These are phyloP conservation scores for Characodon lateralis DNA, from an alignment of 2,797 vertebrate genomes.

Conservation along the genomic window DNA sequence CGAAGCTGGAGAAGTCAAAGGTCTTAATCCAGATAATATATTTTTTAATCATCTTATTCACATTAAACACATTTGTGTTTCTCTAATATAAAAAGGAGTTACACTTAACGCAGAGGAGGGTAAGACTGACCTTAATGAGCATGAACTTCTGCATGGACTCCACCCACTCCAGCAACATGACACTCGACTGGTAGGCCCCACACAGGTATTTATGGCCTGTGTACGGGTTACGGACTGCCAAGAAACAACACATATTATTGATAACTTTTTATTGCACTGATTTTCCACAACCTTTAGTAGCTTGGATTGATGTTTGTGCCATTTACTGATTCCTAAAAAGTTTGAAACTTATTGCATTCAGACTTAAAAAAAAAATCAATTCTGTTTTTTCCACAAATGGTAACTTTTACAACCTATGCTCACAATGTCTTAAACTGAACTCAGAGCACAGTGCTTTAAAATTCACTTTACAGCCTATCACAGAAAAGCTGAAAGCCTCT, in stretches of 20 bases:
- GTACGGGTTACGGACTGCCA: slow-evolving; percentile 92
- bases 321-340: background rate
- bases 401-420: background rate
- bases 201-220: slow-evolving; percentile 95
- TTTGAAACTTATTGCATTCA: background rate
- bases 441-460: too few relatives aligned
- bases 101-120: background rate
- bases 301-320: background rate
- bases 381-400: background rate
- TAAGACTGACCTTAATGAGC: slow-evolving; percentile 90
- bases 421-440: background rate
- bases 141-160: slow-evolving; percentile 97
- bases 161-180: slow-evolving; percentile 94
- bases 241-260: background rate
- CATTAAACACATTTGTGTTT: background rate
- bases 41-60: background rate
- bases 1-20: background rate
- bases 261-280: rapidly evolving
- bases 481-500: background rate
- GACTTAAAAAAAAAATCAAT: background rate
- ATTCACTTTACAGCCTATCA: background rate
- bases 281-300: background rate
- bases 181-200: slow-evolving; percentile 93
- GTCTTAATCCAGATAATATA: background rate
- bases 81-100: background rate